Evolutionary conservation across 2,888 invertebrate species (phyloP).

Genomic region (Seira ritae): DNA sequence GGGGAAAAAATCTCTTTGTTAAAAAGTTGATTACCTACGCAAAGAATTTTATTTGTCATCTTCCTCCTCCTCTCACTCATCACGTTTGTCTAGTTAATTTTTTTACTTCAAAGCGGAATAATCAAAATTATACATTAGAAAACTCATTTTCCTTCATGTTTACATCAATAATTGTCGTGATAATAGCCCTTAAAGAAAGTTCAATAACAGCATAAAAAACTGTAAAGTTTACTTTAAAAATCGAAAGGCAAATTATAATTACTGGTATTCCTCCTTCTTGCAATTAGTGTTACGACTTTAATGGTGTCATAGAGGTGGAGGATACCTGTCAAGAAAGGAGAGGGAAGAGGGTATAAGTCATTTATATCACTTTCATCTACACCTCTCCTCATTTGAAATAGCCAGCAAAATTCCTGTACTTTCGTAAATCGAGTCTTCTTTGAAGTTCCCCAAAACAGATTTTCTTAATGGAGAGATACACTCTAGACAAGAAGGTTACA

Average conservation of each 20-base stretch:
- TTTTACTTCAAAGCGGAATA: background rate
- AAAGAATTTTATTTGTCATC: background rate
- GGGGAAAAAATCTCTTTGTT: too few relatives aligned
- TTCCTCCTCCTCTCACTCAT: conserved; percentile 23
- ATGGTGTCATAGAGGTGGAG: too few relatives aligned
- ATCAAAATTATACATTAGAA: conserved; percentile 25
- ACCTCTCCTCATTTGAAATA: too few relatives aligned
- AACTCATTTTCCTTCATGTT: conserved; percentile 27
- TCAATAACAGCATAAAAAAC: background rate
- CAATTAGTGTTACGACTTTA: conserved; percentile 23
- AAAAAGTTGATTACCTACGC: too few relatives aligned
- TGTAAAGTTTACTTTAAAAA: background rate
- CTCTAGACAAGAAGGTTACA: too few relatives aligned
- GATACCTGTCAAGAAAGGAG: too few relatives aligned
- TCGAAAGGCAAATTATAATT: conserved; percentile 16
- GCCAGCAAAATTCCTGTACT: too few relatives aligned
- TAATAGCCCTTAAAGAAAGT: conserved; percentile 38
- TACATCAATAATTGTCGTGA: conserved; percentile 42
- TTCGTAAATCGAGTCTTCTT: too few relatives aligned
- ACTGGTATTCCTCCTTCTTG: background rate
- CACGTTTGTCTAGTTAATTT: conserved; percentile 11
- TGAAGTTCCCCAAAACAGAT: too few relatives aligned
- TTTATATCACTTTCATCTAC: too few relatives aligned
- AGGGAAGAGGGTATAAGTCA: too few relatives aligned
- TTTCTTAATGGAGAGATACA: too few relatives aligned